Evolutionary conservation across 2,888 invertebrate genomes (phyloP), one percentile per base, ranked within the genome.

Genomic region (Phaedon cochleariae): DNA sequence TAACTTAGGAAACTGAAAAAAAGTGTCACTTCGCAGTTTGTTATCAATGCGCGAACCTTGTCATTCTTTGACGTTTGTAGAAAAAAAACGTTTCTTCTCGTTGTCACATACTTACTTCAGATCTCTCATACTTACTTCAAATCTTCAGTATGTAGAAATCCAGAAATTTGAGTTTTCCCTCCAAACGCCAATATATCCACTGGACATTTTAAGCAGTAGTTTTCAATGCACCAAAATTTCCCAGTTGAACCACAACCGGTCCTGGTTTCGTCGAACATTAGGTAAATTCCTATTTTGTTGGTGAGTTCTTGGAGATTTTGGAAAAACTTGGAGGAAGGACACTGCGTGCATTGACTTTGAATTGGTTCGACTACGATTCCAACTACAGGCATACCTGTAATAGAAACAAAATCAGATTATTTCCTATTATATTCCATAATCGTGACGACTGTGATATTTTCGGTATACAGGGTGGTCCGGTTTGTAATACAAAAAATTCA

Each of bases 151-250:
- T 91, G 93, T 83, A 92, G 99, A 83, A 93, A 98, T 41, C 99
- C 99, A n/a, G 98, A 98, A 1, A 96, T 88, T 77, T 96, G 90
- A 93, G 98, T 93, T 85, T 99, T 99, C 86, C 99, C 99, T 79
- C 97, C 97, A 83, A 99, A 99, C 0, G 96, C 95, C 2, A 99
- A 94, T 46, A 98, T 83, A 80, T 99, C 98, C 0, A 98, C 98
- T 0, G 98, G 90, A 1, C 87, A 83, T 1, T 91, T 89, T 59
- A 99, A 85, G 74, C 93, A 85, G 83, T 97, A 98, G 80, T 97
- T 90, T 80, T 98, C 96, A 80, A 97, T 94, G 69, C 95, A 74
- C 99, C 98, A 99, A 89, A 97, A 94, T 84, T 94, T 95, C n/a
- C 99, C 99, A 0, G 97, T 97, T 0, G 95, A 90, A 0, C 98